These are phyloP conservation scores for Helostoma temminkii DNA, from an alignment of 2,797 vertebrate species.

Conservation along the genomic window DNA sequence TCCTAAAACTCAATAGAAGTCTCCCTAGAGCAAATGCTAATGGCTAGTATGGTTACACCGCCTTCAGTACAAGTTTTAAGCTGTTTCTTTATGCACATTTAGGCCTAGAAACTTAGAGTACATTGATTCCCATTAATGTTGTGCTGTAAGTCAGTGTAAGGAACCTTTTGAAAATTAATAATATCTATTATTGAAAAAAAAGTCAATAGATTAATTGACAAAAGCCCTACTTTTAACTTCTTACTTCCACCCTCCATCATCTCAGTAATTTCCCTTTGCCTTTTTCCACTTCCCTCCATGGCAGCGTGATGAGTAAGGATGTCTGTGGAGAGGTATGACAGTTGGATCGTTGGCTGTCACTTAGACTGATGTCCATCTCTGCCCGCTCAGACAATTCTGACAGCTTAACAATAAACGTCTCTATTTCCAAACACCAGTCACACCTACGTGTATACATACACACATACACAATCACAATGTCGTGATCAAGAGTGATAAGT, in stretches of 20 bases:
- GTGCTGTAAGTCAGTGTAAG: not conserved
- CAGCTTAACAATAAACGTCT: conserved; percentile 74
- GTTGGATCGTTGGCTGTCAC: conserved; percentile 78
- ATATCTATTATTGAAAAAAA: too few species aligned
- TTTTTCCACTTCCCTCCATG: conserved; percentile 33
- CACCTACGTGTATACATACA: conserved; percentile 9
- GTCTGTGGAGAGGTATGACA: conserved; percentile 71
- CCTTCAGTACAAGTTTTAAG: too few species aligned
- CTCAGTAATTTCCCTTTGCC: conserved; percentile 29
- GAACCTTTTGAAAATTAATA: too few species aligned
- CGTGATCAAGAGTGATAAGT: conserved; percentile 45
- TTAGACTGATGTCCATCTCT: conserved; percentile 76
- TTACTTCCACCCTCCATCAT: not conserved
- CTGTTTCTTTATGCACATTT: too few species aligned
- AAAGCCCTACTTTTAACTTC: conserved; percentile 29
- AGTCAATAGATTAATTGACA: too few species aligned
- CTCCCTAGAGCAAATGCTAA: too few species aligned
- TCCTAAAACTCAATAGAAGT: too few species aligned
- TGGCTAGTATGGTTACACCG: too few species aligned
- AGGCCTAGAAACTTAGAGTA: too few species aligned
- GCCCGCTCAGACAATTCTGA: conserved; percentile 67
- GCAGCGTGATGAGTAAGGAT: conserved; percentile 72
- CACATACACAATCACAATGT: conserved; percentile 34
- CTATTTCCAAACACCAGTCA: conserved; percentile 60
- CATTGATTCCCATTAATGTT: too few species aligned